Conservation (phyloP, 2,888 invertebrate species). For the Acleris emargana region DNA sequence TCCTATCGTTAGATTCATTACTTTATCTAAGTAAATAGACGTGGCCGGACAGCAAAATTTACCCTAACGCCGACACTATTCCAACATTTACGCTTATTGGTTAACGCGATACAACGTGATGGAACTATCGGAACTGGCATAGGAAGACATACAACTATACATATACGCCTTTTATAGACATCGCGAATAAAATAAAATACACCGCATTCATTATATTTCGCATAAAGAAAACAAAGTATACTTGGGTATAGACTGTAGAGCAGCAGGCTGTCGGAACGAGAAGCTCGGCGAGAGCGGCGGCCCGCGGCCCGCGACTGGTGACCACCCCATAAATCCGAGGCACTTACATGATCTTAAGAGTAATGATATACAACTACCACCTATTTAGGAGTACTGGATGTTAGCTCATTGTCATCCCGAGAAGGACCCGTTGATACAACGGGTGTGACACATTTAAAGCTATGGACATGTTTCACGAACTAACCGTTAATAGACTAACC, state of each 20-base stretch:
- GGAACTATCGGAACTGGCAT: constrained; percentile 78
- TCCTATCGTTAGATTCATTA: constrained; percentile 61
- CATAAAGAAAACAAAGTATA: constrained; percentile 41
- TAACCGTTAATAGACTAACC: constrained; percentile 74
- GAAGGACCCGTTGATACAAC: constrained; percentile 81
- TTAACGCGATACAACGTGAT: constrained; percentile 60
- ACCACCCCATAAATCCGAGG: constrained; percentile 79
- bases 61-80: constrained; percentile 66
- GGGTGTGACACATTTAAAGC: constrained; percentile 81
- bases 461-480: constrained; percentile 82
- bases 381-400: constrained; percentile 77
- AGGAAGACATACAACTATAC: constrained; percentile 81
- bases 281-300: constrained; percentile 12
- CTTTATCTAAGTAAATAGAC: constrained; percentile 64
- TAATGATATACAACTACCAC: constrained; percentile 81
- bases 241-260: constrained; percentile 35
- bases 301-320: constrained; percentile 49
- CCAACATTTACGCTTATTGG: constrained; percentile 56
- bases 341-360: constrained; percentile 81
- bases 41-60: constrained; percentile 74
- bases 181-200: constrained; percentile 49
- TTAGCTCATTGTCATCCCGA: constrained; percentile 73
- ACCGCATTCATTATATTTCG: constrained; percentile 45
- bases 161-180: constrained; percentile 63
- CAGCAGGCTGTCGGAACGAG: constrained; percentile 12